Base-by-base conservation (phyloP, 2,888 invertebrate species). In the Athrips mouffetella region DNA sequence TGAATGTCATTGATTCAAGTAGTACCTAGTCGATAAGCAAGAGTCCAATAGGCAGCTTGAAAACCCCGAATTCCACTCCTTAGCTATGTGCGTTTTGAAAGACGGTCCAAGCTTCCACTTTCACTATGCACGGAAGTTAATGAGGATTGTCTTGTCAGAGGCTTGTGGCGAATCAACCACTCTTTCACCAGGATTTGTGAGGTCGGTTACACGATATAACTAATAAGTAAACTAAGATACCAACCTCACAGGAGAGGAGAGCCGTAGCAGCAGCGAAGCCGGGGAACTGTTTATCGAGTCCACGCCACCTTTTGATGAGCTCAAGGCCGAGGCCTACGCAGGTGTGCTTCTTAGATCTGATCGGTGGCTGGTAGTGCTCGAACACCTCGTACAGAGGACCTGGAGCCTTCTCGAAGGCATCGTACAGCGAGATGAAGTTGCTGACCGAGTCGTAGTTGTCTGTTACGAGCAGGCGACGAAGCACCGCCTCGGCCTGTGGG, bases 401-500 rank as follows among this genome's bases (percentile, higher is more conserved):
- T 45, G 89, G 86, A 45, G 91, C 91, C 53, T 89, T 86, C 66
- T 91, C 91, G 80, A 90, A 93, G 52, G 89, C 84, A 58, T 94
- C 92, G 78, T 88, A 90, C 62, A 93, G 89, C 59, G 89, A 84
- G 64, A 96, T 85, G 81, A 96, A 94, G 82, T 96, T 96, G 80
- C 94, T 94, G 58, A 96, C 92, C 46, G 96, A 96, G 86, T 97
- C 95, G 80, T 97, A 97, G 83, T 95, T 94, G 74, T 96, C 94
- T 65, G 93, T 92, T 71, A 93, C 93, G 71, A 97, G 90, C 72
- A 96, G 91, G 49, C 91, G 92, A 73, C 95, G 95, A 62, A 96
- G 91, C 64, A 92, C 90, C 65, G 92, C 91, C 88, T 96, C 96
- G 74, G 96, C 93, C 63, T 91, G 90, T 49, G 30, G 15, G 11